phyloP scores from a whole-genome alignment of 37 sponge, comb jelly and placozoan genomes.

The Oopsacas minuta region DNA sequence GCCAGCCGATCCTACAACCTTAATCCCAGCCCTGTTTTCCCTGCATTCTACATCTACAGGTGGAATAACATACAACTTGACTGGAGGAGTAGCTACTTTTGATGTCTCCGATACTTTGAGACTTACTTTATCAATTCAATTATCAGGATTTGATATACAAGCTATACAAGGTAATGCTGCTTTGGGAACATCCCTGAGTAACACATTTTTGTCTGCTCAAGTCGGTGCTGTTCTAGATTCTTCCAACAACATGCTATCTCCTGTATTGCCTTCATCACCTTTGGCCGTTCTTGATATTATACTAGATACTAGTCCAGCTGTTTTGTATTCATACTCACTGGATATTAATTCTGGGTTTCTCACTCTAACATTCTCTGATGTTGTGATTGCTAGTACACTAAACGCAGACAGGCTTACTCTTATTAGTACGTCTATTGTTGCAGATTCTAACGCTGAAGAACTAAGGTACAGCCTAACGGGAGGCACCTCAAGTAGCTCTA shows the following conservation, averaged over 20 bases:
- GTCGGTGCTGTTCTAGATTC: constrained; percentile 46
- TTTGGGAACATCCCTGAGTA: constrained; percentile 32
- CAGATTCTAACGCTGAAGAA: constrained; percentile 27
- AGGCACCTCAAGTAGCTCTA: constrained; percentile 40
- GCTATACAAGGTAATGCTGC: constrained; percentile 36
- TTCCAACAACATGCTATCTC: constrained; percentile 30
- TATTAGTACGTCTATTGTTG: constrained; percentile 19
- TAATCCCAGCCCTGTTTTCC: constrained; percentile 25
- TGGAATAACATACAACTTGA: constrained; percentile 35
- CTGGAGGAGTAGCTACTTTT: constrained; percentile 46
- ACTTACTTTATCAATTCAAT: constrained; percentile 31
- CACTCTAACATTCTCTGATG: constrained; percentile 68
- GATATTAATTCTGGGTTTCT: constrained; percentile 55
- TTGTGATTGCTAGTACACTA: constrained; percentile 43
- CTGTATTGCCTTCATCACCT: neutral
- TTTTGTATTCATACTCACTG: constrained; percentile 45
- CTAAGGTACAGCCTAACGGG: constrained; percentile 46
- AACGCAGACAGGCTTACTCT: constrained; percentile 41
- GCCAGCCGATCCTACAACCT: constrained; percentile 62
- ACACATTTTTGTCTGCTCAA: constrained; percentile 38
- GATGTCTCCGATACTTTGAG: constrained; percentile 30
- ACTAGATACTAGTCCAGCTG: constrained; percentile 34
- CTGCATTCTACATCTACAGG: constrained; percentile 29
- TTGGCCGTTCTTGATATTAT: neutral
- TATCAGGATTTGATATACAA: constrained; percentile 51